Base-by-base conservation (phyloP, 2,797 vertebrate genomes). In the Arremon brunneinucha region DNA sequence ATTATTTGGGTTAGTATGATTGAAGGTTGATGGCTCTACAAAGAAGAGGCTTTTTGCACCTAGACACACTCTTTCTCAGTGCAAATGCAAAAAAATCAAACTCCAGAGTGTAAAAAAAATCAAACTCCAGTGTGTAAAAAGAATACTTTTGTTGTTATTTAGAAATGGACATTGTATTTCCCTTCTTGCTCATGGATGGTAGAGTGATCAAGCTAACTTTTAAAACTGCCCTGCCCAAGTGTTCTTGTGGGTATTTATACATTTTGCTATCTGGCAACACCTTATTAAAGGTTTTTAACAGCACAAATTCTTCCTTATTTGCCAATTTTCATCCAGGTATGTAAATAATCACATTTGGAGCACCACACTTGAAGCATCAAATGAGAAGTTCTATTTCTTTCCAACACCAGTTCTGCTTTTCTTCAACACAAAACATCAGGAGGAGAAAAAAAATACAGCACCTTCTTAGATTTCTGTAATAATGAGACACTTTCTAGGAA, bases 401-500 rank as follows among this genome's bases (percentile, higher is more conserved):
- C 67, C 28, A 69, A 14, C 11, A 87, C 14, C 32, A 83, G 19
- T 34, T 94, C 52, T 79, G 34, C n/a, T 87, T 65, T 75, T 81
- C 59, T 87, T 84, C 59, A 69, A 44, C 11, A 83, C 35, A 81
- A 84, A 93, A 75, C 6, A 86, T 32, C 19, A 52, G 10, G 22
- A 86, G 22, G 7, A 80, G 27, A 13, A 75, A 85, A 84, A 89
- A 70, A 78, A 41, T 5, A 19, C 27, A 72, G 15, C 64, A 69
- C 52, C 39, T 80, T 70, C 70, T 68, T 50, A 68, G 50, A 82
- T 72, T 46, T 67, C 81, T 87, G 44, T 50, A 74, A 83, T 49
- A 76, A 77, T 43, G 34, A 89, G 57, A 70, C 77, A 87, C 78
- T 60, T 93, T 79, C 90, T 90, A 92, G 83, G 80, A 90, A 89